Evolutionary conservation across 2,113 vertebrate genomes (phyloP).

Genomic region (Dascyllus trimaculatus): DNA sequence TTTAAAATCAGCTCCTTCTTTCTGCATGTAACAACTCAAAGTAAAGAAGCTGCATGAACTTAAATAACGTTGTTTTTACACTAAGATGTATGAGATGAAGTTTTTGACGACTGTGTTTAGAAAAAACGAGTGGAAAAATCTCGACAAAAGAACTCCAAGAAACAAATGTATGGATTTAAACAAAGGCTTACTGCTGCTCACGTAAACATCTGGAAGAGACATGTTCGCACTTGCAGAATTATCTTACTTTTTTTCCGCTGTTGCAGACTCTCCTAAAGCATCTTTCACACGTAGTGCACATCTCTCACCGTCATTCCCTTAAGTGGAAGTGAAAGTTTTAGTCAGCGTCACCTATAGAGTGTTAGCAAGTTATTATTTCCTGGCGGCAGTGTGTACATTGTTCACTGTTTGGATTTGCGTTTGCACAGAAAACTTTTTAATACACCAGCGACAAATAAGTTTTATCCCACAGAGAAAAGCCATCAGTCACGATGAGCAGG

Average conservation of each 20-base stretch:
- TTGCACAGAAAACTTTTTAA: background rate
- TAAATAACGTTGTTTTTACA: background rate
- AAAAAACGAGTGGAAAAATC: too few relatives aligned
- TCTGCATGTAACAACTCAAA: too few relatives aligned
- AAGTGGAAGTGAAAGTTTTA: conserved; percentile 2
- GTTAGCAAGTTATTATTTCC: background rate
- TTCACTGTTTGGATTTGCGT: background rate
- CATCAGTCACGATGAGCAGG: background rate
- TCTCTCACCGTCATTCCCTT: background rate
- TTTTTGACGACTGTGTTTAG: too few relatives aligned
- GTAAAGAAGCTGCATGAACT: background rate
- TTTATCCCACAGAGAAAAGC: conserved; percentile 13
- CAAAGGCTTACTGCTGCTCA: background rate
- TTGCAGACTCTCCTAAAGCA: background rate
- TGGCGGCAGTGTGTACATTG: background rate
- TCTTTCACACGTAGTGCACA: background rate
- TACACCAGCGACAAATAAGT: background rate
- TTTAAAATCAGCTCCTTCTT: background rate
- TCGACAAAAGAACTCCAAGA: too few relatives aligned
- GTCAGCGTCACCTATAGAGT: background rate
- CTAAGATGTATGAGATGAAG: too few relatives aligned
- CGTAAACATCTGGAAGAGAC: background rate
- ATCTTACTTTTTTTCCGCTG: background rate
- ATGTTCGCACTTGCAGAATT: background rate
- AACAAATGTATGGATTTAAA: background rate